Percentiles rank a stretch among this genome's conserved stretches.
Evolutionary conservation across 2,113 vertebrate genomes (phyloP).

Genomic region (Setophaga petechia): DNA sequence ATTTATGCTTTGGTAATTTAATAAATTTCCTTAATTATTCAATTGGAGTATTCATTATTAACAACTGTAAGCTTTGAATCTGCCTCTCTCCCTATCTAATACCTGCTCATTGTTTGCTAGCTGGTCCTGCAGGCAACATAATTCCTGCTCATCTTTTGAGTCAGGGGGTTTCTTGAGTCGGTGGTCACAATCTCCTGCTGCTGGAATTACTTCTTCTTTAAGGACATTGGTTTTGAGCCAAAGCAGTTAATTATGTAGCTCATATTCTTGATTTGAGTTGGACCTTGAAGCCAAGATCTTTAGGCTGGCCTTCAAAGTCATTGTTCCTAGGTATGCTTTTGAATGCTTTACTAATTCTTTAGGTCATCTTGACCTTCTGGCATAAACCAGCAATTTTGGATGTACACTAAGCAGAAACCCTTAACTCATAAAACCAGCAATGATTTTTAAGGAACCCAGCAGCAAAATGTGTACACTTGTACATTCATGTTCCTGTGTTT

Average conservation of each 20-base stretch:
- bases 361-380: not conserved
- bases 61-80: not conserved
- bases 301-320: not conserved
- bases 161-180: not conserved
- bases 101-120: not conserved
- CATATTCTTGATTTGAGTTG: not conserved
- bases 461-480: not conserved
- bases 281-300: not conserved
- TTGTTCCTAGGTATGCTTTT: not conserved
- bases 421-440: not conserved
- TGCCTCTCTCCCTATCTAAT: not conserved
- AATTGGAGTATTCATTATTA: too few species aligned
- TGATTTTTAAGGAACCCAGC: rapidly evolving
- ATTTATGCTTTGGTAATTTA: too few species aligned
- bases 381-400: not conserved
- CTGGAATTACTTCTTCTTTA: not conserved
- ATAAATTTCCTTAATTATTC: too few species aligned
- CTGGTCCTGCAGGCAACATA: not conserved
- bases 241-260: not conserved
- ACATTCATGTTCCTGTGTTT: not conserved
- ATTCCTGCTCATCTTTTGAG: not conserved
- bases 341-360: not conserved
- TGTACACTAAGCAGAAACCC: not conserved
- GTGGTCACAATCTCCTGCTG: not conserved
- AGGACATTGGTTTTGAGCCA: not conserved